Conservation (phyloP, 2,113 vertebrate genomes). For the Thunnus thynnus region DNA sequence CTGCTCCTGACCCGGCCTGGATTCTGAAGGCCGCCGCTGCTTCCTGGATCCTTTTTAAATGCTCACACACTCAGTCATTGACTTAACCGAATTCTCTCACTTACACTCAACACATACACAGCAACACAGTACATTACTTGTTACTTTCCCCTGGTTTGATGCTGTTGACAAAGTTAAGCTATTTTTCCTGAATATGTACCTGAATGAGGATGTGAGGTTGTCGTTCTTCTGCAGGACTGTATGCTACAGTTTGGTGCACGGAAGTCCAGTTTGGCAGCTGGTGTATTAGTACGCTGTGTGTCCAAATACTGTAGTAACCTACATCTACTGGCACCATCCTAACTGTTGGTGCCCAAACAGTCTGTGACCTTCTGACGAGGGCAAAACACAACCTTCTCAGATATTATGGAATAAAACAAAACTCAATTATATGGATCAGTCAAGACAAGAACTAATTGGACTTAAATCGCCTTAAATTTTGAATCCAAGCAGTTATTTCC, state of each 20-base stretch:
- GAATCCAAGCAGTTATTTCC: neutral
- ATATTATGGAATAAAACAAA: neutral
- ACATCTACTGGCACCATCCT: neutral
- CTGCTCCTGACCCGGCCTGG: conserved; percentile 50
- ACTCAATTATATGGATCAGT: neutral
- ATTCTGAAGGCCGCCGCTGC: conserved; percentile 14
- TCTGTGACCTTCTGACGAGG: conserved; percentile 9
- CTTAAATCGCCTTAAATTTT: neutral
- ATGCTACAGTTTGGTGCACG: neutral
- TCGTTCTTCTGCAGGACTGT: neutral
- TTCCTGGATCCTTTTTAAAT: neutral
- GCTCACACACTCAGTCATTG: neutral
- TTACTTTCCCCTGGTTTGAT: neutral
- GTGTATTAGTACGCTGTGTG: neutral
- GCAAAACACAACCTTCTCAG: conserved; percentile 27
- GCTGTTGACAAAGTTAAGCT: neutral
- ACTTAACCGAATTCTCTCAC: neutral
- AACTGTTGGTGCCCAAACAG: conserved; percentile 29
- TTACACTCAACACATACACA: neutral
- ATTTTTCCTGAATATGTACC: no score
- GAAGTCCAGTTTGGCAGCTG: neutral
- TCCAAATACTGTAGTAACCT: neutral
- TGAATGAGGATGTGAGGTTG: neutral
- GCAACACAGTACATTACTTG: no score
- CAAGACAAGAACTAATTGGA: neutral